Evolutionary conservation across 30 jellyfish, hydroid and myxozoan genomes (phyloP).

Genomic region (Hydra vulgaris): DNA sequence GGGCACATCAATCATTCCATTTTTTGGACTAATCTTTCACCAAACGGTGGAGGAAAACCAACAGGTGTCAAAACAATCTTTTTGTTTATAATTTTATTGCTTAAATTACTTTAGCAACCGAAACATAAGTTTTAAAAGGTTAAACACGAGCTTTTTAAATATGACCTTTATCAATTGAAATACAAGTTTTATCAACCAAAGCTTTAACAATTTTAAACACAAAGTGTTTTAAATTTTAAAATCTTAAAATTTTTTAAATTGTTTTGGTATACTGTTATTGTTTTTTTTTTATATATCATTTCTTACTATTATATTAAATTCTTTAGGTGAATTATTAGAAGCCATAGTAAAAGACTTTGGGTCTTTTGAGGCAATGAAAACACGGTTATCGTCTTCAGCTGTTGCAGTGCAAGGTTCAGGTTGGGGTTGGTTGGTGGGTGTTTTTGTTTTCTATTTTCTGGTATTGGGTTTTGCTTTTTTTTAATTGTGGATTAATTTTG

Average conservation of each 20-base stretch:
- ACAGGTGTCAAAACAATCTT: too few relatives aligned
- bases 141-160: too few relatives aligned
- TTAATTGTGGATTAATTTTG: too few relatives aligned
- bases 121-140: too few relatives aligned
- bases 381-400: constrained; percentile 57
- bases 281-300: too few relatives aligned
- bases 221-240: too few relatives aligned
- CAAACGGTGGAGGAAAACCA: constrained; percentile 97
- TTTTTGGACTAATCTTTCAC: constrained; percentile 92
- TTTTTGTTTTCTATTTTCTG: neutral
- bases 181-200: too few relatives aligned
- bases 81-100: neutral
- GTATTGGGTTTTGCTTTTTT: neutral
- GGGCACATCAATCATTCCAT: constrained; percentile 92
- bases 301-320: neutral
- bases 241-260: too few relatives aligned
- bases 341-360: constrained; percentile 81
- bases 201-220: too few relatives aligned
- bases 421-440: constrained; percentile 99
- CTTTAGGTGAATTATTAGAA: constrained; percentile 65
- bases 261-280: too few relatives aligned
- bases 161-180: too few relatives aligned
- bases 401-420: constrained; percentile 99
- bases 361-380: constrained; percentile 67
- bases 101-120: too few relatives aligned